A percentile compares a stretch with the other conserved stretches of the same genome.
Conservation (phyloP, 2,797 vertebrate genomes). For the Poliocrania exsul region DNA sequence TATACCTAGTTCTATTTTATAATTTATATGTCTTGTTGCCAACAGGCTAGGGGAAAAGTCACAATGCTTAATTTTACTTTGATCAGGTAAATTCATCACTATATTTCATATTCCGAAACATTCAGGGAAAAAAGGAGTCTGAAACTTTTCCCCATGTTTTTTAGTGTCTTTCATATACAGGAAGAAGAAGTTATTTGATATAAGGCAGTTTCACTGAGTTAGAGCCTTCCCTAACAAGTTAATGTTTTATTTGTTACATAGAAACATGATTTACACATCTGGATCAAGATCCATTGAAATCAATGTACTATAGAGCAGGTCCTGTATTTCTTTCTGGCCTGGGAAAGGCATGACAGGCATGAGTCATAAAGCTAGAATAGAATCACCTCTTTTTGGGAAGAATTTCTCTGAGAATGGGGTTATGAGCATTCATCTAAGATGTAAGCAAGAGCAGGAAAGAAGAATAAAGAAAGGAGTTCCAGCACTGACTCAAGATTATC, state of each 20-base stretch:
- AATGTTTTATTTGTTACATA: not conserved
- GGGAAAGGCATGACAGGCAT: not conserved
- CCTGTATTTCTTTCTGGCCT: not conserved
- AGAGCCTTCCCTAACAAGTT: not conserved
- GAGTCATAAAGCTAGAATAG: not conserved
- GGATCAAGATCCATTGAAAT: not conserved
- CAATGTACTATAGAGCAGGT: not conserved
- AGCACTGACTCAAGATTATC: not conserved
- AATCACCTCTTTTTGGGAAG: constrained; percentile 7
- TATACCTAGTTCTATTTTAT: not conserved
- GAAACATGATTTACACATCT: not conserved
- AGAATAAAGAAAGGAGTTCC: not conserved
- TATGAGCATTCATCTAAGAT: not conserved
- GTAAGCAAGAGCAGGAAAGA: not conserved
- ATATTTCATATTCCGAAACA: not conserved
- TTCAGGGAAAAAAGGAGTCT: not conserved
- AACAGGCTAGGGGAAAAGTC: not conserved
- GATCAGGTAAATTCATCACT: not conserved
- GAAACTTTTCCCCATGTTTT: not conserved
- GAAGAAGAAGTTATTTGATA: not conserved
- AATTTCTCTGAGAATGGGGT: not conserved
- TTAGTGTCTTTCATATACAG: not conserved
- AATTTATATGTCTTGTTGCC: not conserved
- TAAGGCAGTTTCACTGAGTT: not conserved
- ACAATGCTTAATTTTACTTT: not conserved